Percentiles rank a stretch among this genome's conserved stretches.
phyloP scores from a whole-genome alignment of 2,797 vertebrate species.

The Poeciliopsis gracilis region DNA sequence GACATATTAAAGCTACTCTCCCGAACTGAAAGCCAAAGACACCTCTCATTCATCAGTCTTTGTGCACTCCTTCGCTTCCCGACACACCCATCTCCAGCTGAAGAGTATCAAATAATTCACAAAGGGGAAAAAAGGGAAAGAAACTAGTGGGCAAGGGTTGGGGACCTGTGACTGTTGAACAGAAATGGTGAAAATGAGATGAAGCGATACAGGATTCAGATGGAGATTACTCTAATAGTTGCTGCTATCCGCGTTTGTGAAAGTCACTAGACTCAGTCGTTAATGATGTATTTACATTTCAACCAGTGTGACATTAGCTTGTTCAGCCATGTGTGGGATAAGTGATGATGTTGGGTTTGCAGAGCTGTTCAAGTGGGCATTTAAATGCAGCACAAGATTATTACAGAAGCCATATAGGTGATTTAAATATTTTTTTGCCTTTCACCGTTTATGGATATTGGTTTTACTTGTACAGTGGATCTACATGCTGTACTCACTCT shows the following conservation, averaged over 20 bases:
- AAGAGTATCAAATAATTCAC: constrained; percentile 46
- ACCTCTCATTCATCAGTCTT: constrained; percentile 74
- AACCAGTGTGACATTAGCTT: constrained; percentile 67
- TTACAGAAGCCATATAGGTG: constrained; percentile 51
- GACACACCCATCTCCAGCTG: constrained; percentile 26
- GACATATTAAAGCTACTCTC: constrained; percentile 75
- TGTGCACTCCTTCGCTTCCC: constrained; percentile 19
- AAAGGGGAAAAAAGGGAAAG: constrained; percentile 9
- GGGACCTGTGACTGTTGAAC: constrained; percentile 19
- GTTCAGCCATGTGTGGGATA: constrained; percentile 69
- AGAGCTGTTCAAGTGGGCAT: constrained; percentile 71
- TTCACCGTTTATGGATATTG: constrained; percentile 24
- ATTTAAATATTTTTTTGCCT: constrained; percentile 47
- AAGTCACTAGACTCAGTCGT: constrained; percentile 65
- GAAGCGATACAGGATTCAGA: constrained; percentile 52
- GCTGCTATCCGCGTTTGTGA: constrained; percentile 57
- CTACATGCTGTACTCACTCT: background rate
- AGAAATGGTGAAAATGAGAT: constrained; percentile 46
- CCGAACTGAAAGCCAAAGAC: constrained; percentile 68
- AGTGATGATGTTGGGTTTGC: constrained; percentile 62
- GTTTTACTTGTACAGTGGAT: background rate
- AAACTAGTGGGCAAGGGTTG: constrained; percentile 7
- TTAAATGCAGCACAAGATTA: constrained; percentile 68
- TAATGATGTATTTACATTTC: constrained; percentile 74
- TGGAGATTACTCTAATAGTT: constrained; percentile 59